phyloP scores from a whole-genome alignment of 2,797 vertebrate species.

The Danio jaintianensis region DNA sequence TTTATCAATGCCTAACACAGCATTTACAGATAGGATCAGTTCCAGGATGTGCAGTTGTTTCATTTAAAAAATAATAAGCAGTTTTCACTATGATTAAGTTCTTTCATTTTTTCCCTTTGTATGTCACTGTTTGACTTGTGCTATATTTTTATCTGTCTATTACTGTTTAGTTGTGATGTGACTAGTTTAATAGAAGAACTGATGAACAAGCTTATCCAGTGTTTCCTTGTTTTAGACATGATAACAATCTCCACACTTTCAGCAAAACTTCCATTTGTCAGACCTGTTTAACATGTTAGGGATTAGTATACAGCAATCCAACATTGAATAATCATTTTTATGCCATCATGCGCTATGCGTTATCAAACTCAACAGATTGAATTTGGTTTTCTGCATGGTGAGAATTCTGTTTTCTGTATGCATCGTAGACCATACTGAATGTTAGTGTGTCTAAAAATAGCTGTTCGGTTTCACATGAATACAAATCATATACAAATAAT shows the following conservation, averaged over 20 bases:
- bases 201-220: neutral
- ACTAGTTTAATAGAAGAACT: conserved; percentile 6
- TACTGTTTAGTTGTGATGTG: neutral
- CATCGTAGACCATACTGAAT: neutral
- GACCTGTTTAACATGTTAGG: conserved; percentile 35
- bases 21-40: neutral
- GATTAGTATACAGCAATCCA: neutral
- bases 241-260: conserved; percentile 8
- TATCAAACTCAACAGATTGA: neutral
- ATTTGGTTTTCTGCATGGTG: neutral
- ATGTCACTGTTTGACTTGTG: neutral
- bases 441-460: neutral
- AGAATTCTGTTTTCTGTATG: too few species aligned
- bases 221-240: conserved; percentile 33
- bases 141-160: neutral
- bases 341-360: neutral
- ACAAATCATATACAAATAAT: conserved; percentile 15
- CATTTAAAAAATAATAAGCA: neutral
- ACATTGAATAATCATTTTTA: neutral
- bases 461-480: conserved; percentile 6
- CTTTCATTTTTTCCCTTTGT: neutral
- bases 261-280: conserved; percentile 15
- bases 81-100: neutral
- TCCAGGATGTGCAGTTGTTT: neutral
- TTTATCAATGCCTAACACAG: neutral